Evolutionary conservation across 1,140 invertebrate species (phyloP).

Genomic region (Bradynema listronoti): DNA sequence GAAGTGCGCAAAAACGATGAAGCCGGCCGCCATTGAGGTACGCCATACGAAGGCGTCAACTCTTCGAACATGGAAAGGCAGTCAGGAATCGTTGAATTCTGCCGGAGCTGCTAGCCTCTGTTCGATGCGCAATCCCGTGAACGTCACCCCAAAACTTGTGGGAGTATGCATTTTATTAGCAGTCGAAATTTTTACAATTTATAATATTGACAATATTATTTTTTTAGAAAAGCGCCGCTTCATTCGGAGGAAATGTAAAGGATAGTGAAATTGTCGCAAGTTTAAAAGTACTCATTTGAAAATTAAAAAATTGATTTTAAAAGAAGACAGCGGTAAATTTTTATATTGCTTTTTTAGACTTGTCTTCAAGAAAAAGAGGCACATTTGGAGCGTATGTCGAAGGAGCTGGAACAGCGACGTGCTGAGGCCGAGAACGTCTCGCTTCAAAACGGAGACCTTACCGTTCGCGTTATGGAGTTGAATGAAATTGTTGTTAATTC

Average conservation of each 20-base stretch:
- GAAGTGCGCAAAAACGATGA: conserved; percentile 11
- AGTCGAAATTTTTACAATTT: conserved; percentile 5
- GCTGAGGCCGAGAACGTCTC: conserved; percentile 7
- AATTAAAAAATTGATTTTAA: not conserved
- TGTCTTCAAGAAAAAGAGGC: conserved; percentile 32
- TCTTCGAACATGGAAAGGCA: conserved; percentile 21
- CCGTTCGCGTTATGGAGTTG: conserved; percentile 1
- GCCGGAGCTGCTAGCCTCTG: conserved; percentile 60
- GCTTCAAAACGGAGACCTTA: no score
- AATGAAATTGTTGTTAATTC: conserved; percentile 11
- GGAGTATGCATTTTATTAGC: conserved; percentile 1
- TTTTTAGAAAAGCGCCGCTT: conserved; percentile 12
- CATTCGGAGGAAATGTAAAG: not conserved
- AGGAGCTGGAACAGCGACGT: conserved; percentile 19
- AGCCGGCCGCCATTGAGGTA: conserved; percentile 10
- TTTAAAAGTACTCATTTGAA: conserved; percentile 2
- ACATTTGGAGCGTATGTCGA: conserved; percentile 14
- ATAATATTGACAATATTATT: no score
- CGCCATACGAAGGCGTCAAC: conserved; percentile 34
- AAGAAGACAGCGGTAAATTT: not conserved
- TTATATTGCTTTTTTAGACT: conserved; percentile 21
- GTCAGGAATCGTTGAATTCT: conserved; percentile 71
- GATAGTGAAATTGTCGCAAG: conserved; percentile 13
- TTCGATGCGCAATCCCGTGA: no score
- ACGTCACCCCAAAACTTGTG: not conserved